Evolutionary conservation across 2,113 vertebrate species (phyloP).

Genomic region (Caracal caracal): DNA sequence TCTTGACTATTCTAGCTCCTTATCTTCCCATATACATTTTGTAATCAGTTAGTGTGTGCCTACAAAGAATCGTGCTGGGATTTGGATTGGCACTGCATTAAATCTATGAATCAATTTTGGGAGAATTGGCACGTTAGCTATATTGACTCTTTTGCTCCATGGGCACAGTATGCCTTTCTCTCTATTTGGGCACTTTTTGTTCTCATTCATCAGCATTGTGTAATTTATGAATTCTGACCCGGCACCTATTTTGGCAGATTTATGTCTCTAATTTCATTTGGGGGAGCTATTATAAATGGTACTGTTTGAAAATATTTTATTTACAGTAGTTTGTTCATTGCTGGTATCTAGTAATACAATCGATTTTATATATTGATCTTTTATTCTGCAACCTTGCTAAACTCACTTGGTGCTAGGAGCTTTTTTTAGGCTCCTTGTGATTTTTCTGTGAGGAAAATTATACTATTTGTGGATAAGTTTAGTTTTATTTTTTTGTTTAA

Average conservation of each 20-base stretch:
- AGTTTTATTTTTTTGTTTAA: constrained; percentile 25
- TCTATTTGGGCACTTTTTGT: background rate
- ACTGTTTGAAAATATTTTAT: background rate
- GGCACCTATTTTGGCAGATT: background rate
- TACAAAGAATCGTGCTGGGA: background rate
- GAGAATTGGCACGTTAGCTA: background rate
- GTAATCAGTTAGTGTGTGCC: background rate
- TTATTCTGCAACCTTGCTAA: constrained; percentile 4
- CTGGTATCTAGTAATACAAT: background rate
- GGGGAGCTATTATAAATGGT: background rate
- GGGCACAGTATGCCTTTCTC: background rate
- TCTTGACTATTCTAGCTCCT: background rate
- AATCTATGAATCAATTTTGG: background rate
- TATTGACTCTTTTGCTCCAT: background rate
- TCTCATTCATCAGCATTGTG: background rate
- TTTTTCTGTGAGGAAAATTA: background rate
- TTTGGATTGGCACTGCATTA: background rate
- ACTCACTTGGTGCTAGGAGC: background rate
- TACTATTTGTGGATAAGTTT: background rate
- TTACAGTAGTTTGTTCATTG: background rate
- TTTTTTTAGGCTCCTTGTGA: background rate
- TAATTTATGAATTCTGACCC: background rate
- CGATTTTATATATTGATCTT: background rate
- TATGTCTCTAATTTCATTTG: background rate
- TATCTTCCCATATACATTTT: background rate